Percentiles rank a stretch among this genome's conserved stretches.
Conservation (phyloP, 35 echinoderm and acorn worm genomes). For the Stichopus chloronotus region DNA sequence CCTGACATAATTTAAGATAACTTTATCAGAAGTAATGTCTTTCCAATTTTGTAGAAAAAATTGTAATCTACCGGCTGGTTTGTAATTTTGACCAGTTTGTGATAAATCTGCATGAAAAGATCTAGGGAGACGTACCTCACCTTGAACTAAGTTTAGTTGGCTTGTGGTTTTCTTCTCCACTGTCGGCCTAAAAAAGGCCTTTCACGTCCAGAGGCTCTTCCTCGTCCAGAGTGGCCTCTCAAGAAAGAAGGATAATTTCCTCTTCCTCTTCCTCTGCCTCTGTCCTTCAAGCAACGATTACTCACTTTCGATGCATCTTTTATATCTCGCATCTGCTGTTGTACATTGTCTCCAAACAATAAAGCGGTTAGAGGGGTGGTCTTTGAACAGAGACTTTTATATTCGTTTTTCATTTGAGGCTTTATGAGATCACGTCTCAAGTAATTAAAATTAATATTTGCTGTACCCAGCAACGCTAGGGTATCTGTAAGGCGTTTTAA, state of each 20-base stretch:
- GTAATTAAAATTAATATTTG: conserved; percentile 25
- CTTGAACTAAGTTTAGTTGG: neutral
- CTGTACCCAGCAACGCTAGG: conserved; percentile 6
- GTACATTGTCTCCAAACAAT: conserved; percentile 55
- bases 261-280: neutral
- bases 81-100: neutral
- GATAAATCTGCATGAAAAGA: neutral
- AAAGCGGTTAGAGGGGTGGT: conserved; percentile 13
- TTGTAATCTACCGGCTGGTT: neutral
- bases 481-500: neutral
- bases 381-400: conserved; percentile 36
- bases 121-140: neutral
- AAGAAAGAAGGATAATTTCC: neutral
- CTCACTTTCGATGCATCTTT: conserved; percentile 18
- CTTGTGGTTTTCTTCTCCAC: neutral
- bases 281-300: neutral
- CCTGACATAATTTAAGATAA: conserved; percentile 15
- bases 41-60: neutral
- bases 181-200: neutral
- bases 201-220: neutral
- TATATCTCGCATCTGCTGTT: conserved; percentile 49
- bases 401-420: conserved; percentile 18
- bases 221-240: neutral
- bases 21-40: conserved; percentile 47
- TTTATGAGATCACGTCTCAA: conserved; percentile 35